Conservation (phyloP, 2,888 invertebrate genomes). For the Tenthredo distinguenda region DNA sequence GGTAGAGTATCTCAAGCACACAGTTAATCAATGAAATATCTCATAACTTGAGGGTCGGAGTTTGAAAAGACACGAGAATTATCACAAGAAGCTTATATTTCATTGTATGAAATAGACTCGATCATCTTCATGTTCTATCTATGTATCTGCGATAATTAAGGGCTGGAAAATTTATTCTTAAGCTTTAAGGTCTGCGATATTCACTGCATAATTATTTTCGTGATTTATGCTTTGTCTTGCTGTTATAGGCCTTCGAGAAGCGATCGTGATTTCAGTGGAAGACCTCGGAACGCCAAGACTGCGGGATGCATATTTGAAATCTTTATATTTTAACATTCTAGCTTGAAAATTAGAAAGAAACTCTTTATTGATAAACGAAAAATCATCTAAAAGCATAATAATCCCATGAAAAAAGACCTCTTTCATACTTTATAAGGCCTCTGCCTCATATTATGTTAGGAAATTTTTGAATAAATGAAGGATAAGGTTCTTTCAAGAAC, state of each 20-base stretch:
- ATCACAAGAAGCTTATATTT: not conserved
- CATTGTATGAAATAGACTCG: not conserved
- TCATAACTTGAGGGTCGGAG: not conserved
- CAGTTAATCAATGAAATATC: constrained; percentile 2
- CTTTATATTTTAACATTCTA: not conserved
- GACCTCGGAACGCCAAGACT: constrained; percentile 64
- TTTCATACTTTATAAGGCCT: not conserved
- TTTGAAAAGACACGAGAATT: not conserved
- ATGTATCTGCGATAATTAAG: not conserved
- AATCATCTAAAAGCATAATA: not conserved
- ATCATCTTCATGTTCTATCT: not conserved
- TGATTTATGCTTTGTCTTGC: constrained; percentile 73
- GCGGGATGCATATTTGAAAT: constrained; percentile 25
- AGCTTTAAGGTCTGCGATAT: constrained; percentile 1
- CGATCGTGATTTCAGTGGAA: constrained; percentile 69
- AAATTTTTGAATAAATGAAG: constrained; percentile 55
- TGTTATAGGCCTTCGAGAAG: constrained; percentile 72
- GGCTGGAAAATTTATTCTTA: not conserved
- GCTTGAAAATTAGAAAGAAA: not conserved
- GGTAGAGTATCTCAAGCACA: constrained; percentile 80
- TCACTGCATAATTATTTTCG: constrained; percentile 61
- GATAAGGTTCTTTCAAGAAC: constrained; percentile 56
- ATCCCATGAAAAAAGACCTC: not conserved
- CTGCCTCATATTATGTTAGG: not conserved
- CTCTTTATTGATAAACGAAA: not conserved